Conservation (phyloP, 2,888 invertebrate species). For the Erebia epiphron region DNA sequence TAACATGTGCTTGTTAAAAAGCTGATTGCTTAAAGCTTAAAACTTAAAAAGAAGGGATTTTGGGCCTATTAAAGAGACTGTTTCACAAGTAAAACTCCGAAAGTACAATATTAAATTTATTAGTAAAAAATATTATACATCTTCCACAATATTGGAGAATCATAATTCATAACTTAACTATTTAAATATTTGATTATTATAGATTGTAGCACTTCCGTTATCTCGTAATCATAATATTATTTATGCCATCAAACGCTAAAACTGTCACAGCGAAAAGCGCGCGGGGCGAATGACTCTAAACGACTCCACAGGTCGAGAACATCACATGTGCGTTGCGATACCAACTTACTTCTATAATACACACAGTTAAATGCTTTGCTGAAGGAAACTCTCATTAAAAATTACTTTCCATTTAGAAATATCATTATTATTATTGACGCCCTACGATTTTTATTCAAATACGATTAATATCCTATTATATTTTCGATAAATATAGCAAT, state of each 20-base stretch:
- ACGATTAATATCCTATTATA: conserved; percentile 57
- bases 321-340: conserved; percentile 50
- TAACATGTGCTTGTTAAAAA: too few relatives aligned
- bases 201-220: conserved; percentile 79
- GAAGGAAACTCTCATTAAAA: conserved; percentile 45
- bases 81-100: conserved; percentile 58
- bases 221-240: conserved; percentile 11
- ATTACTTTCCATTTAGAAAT: conserved; percentile 30
- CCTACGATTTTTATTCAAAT: conserved; percentile 47
- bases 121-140: conserved; percentile 84
- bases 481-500: conserved; percentile 72
- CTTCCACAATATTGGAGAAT: conserved; percentile 83
- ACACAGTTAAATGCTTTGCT: conserved; percentile 72
- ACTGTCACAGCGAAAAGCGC: conserved; percentile 75
- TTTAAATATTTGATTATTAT: conserved; percentile 80
- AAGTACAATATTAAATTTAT: conserved; percentile 82
- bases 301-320: conserved; percentile 29
- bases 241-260: conserved; percentile 64
- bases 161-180: conserved; percentile 82
- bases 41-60: too few relatives aligned
- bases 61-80: background rate
- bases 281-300: conserved; percentile 21
- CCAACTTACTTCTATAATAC: conserved; percentile 60
- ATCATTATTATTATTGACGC: conserved; percentile 24
- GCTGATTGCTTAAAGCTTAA: too few relatives aligned